These are phyloP conservation scores for Diacarnus erythraeanus DNA, from an alignment of 37 sponge, comb jelly and placozoan genomes.

Conservation along the genomic window DNA sequence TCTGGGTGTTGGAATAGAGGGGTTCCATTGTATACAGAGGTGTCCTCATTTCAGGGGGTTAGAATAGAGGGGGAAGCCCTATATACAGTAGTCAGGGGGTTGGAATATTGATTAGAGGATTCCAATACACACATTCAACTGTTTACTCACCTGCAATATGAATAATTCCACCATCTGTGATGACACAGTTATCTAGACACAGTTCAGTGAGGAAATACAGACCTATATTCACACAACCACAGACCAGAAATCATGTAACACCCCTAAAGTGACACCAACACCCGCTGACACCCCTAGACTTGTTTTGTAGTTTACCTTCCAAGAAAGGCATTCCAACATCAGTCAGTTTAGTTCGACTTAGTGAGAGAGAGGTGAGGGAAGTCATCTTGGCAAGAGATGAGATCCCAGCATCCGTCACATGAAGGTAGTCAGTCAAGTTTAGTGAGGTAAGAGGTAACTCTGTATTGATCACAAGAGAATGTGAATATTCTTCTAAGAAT, in stretches of 20 bases:
- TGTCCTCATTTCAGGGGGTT: too few species aligned
- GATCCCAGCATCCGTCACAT: slow-evolving; percentile 51
- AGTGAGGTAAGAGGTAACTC: slow-evolving; percentile 42
- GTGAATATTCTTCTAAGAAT: neutral
- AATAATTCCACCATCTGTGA: slow-evolving; percentile 41
- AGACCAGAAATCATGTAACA: too few species aligned
- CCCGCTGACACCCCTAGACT: neutral
- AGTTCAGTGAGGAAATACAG: slow-evolving; percentile 28
- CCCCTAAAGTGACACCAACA: neutral
- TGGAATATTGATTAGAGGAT: too few species aligned
- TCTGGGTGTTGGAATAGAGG: too few species aligned
- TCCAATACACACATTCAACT: too few species aligned
- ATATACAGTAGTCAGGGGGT: too few species aligned
- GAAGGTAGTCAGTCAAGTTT: slow-evolving; percentile 44
- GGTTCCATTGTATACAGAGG: too few species aligned
- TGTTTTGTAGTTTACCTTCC: slow-evolving; percentile 10
- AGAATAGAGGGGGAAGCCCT: too few species aligned
- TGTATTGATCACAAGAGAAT: neutral
- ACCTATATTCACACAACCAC: slow-evolving; percentile 9
- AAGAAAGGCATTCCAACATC: slow-evolving; percentile 53
- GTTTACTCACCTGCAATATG: slow-evolving; percentile 34
- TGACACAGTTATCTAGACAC: slow-evolving; percentile 47
- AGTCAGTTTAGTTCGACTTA: slow-evolving; percentile 54
- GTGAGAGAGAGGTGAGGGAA: slow-evolving; percentile 27
- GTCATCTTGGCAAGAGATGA: slow-evolving; percentile 33